phyloP scores from a whole-genome alignment of 2,888 invertebrate genomes.

The Catocala sponsa region DNA sequence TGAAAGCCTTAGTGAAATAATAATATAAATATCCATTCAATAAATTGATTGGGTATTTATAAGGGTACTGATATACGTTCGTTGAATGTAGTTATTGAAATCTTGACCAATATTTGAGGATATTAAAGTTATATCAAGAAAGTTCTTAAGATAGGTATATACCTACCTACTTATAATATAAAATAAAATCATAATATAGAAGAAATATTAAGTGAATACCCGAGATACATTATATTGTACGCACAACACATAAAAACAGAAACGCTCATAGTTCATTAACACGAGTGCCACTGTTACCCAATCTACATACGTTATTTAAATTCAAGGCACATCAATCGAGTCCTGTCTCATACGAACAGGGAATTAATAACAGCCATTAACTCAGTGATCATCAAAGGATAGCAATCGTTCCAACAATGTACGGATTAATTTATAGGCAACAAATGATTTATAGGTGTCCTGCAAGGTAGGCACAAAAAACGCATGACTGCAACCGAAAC shows the following conservation, averaged over 20 bases:
- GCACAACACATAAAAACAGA: conserved; percentile 12
- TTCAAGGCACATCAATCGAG: conserved; percentile 23
- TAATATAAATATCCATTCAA: too few relatives aligned
- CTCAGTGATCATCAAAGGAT: conserved; percentile 25
- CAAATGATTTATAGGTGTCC: conserved; percentile 1
- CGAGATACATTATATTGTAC: not conserved
- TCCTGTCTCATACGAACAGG: conserved; percentile 42
- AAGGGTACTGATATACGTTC: not conserved
- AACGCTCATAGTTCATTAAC: conserved; percentile 34
- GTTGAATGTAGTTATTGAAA: conserved; percentile 1
- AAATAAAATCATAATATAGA: too few relatives aligned
- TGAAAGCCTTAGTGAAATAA: too few relatives aligned
- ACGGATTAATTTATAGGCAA: conserved; percentile 29
- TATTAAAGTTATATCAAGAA: too few relatives aligned
- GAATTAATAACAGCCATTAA: conserved; percentile 41
- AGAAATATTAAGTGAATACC: too few relatives aligned
- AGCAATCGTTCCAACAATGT: conserved; percentile 36
- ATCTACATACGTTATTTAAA: conserved; percentile 41
- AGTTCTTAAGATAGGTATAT: too few relatives aligned
- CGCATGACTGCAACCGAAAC: conserved; percentile 21
- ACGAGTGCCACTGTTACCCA: conserved; percentile 37
- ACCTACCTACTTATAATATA: too few relatives aligned
- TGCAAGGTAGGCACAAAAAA: conserved; percentile 23
- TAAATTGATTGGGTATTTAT: not conserved
- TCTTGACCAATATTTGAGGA: too few relatives aligned